Evolutionary conservation across 2,888 invertebrate genomes (phyloP).

Genomic region (Nysson spinosus): DNA sequence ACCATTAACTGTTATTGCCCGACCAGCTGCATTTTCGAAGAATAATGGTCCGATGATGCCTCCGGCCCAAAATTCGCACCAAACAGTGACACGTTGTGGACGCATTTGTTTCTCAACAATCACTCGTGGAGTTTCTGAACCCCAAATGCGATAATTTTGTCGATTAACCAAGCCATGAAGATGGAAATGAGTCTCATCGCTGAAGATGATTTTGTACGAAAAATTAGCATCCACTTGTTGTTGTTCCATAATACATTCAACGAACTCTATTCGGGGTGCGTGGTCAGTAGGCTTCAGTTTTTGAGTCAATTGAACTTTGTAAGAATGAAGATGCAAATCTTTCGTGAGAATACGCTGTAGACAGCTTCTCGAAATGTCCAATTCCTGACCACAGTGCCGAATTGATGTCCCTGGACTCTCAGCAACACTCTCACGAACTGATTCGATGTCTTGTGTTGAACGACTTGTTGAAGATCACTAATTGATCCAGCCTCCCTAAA

Average conservation of each 20-base stretch:
- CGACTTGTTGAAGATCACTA: not conserved
- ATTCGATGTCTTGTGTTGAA: slow-evolving; percentile 42
- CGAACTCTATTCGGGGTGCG: slow-evolving; percentile 47
- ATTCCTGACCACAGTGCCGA: slow-evolving; percentile 57
- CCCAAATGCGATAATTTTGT: slow-evolving; percentile 48
- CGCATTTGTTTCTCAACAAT: slow-evolving; percentile 64
- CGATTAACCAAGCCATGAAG: too few species aligned
- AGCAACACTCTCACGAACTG: slow-evolving; percentile 50
- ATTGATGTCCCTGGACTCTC: slow-evolving; percentile 63
- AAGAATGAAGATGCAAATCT: slow-evolving; percentile 56
- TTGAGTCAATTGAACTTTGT: slow-evolving; percentile 60
- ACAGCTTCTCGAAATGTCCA: slow-evolving; percentile 53
- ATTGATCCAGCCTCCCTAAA: not conserved
- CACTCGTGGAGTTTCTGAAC: slow-evolving; percentile 65
- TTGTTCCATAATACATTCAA: slow-evolving; percentile 41
- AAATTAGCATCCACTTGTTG: slow-evolving; percentile 11
- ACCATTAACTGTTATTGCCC: slow-evolving; percentile 53
- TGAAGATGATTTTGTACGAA: slow-evolving; percentile 60
- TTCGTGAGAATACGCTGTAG: slow-evolving; percentile 54
- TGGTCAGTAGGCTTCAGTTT: slow-evolving; percentile 59
- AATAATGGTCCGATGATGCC: slow-evolving; percentile 71
- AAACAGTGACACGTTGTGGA: slow-evolving; percentile 59
- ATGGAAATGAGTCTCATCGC: slow-evolving; percentile 58
- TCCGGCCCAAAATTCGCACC: slow-evolving; percentile 70
- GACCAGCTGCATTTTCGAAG: slow-evolving; percentile 61